Evolutionary conservation across 30 jellyfish, hydroid and myxozoan species (phyloP).

Genomic region (Turritopsis dohrnii): DNA sequence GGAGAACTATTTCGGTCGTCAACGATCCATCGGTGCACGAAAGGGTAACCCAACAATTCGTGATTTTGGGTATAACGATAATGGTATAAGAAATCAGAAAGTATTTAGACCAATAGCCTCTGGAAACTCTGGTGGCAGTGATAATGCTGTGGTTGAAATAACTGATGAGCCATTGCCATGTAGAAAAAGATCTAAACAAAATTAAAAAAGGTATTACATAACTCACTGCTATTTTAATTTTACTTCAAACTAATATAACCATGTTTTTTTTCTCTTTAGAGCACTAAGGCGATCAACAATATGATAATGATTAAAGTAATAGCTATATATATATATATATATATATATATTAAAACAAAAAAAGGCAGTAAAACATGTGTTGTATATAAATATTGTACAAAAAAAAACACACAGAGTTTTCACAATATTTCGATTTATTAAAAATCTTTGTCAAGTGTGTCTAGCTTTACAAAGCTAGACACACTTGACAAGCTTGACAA

Average conservation of each 20-base stretch:
- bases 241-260: background rate
- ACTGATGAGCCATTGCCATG: background rate
- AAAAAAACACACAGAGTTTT: no score
- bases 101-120: background rate
- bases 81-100: background rate
- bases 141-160: background rate
- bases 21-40: conserved; percentile 1
- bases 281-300: no score
- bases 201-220: background rate
- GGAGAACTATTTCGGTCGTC: conserved; percentile 11
- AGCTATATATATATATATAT: no score
- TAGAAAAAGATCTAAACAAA: background rate
- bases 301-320: no score
- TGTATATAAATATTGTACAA: no score
- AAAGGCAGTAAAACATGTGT: no score
- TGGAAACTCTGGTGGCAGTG: background rate
- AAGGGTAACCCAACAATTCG: conserved; percentile 4
- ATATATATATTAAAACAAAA: no score
- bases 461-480: no score
- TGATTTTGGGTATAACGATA: conserved; percentile 3
- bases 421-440: no score
- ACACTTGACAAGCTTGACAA: no score
- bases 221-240: background rate
- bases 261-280: background rate
- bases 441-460: no score